Conservation (phyloP, 2,888 invertebrate species). For the Melipona beecheii region DNA sequence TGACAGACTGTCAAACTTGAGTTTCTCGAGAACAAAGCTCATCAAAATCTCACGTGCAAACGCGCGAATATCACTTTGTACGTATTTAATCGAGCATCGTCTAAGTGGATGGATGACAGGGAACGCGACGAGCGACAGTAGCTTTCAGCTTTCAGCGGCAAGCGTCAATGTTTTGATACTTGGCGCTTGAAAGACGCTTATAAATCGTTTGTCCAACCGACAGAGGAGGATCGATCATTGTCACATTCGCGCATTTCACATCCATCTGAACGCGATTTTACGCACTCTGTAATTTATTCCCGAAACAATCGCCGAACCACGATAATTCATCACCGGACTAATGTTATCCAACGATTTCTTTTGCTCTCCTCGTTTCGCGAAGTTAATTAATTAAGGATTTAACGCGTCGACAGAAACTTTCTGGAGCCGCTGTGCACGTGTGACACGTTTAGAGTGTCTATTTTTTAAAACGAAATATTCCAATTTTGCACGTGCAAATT, state of each 20-base stretch:
- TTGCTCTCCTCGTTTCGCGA: too few relatives aligned
- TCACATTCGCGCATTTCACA: not conserved
- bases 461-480: too few relatives aligned
- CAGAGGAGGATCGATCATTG: not conserved
- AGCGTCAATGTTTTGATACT: slow-evolving; percentile 26
- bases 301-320: not conserved
- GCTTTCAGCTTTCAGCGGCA: not conserved
- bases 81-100: slow-evolving; percentile 18
- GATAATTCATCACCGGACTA: not conserved
- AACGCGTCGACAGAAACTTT: too few relatives aligned
- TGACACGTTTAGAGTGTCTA: too few relatives aligned
- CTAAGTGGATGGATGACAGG: not conserved
- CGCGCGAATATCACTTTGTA: not conserved
- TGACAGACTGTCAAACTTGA: too few relatives aligned
- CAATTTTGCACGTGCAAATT: too few relatives aligned
- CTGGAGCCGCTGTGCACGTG: too few relatives aligned
- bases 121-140: not conserved
- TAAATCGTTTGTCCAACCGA: slow-evolving; percentile 8
- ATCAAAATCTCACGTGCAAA: not conserved
- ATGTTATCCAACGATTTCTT: not conserved
- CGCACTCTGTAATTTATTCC: not conserved
- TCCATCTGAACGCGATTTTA: not conserved
- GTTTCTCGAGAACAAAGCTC: too few relatives aligned
- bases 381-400: too few relatives aligned
- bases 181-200: slow-evolving; percentile 11